A percentile compares a stretch with the other conserved stretches of the same genome.
These are phyloP conservation scores for Cirrhinus mrigala DNA, from an alignment of 2,797 vertebrate genomes.

Conservation along the genomic window DNA sequence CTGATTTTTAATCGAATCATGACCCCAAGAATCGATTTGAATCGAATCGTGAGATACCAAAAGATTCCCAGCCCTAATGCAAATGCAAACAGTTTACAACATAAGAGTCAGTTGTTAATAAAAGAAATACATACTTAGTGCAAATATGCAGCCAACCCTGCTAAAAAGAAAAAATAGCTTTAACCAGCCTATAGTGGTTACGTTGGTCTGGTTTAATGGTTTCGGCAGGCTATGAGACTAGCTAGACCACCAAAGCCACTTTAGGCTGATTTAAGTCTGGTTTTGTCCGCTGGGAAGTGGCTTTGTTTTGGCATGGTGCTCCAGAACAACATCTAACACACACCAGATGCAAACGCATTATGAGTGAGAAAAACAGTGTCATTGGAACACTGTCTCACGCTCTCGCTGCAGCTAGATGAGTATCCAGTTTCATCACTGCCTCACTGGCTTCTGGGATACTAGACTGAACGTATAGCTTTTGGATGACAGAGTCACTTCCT, in stretches of 20 bases:
- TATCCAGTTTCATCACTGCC: slow-evolving; percentile 49
- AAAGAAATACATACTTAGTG: no score
- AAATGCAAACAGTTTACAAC: no score
- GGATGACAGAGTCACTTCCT: slow-evolving; percentile 51
- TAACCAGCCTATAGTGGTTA: neutral
- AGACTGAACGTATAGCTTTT: slow-evolving; percentile 26
- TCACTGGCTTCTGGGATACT: slow-evolving; percentile 29
- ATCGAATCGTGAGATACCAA: no score
- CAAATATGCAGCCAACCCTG: no score
- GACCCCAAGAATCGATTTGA: no score
- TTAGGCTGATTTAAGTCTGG: neutral
- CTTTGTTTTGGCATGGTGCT: slow-evolving; percentile 1
- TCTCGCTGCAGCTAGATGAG: slow-evolving; percentile 29
- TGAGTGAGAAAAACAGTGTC: slow-evolving; percentile 36
- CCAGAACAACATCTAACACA: slow-evolving; percentile 28
- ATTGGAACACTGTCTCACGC: neutral
- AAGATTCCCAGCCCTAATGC: no score
- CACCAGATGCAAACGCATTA: slow-evolving; percentile 35
- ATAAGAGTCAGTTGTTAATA: no score
- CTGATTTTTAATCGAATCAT: no score
- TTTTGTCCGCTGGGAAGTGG: neutral
- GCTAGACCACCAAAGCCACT: neutral
- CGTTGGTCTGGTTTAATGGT: neutral
- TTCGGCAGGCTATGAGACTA: neutral
- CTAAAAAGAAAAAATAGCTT: neutral